Conservation (phyloP, 2,797 vertebrate genomes). For the Vireo griseus region DNA sequence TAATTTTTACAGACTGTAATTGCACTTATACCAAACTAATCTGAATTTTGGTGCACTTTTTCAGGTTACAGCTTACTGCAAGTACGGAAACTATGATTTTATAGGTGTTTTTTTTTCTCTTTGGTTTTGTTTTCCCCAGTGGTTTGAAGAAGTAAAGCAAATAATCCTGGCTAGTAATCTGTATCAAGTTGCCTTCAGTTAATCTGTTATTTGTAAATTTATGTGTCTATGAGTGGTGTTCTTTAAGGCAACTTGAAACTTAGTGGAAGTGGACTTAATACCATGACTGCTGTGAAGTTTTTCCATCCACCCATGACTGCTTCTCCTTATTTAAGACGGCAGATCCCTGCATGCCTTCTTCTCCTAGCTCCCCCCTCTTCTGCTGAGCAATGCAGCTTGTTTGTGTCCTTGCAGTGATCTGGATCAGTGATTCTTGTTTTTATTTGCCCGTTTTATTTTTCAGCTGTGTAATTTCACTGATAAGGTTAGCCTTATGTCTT, state of each 20-base stretch:
- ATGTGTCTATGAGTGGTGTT: neutral
- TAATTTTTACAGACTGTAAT: neutral
- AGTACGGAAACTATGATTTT: neutral
- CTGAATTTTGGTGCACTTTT: neutral
- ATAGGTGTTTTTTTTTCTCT: neutral
- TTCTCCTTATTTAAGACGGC: neutral
- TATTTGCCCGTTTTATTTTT: neutral
- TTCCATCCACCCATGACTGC: neutral
- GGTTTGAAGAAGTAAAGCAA: neutral
- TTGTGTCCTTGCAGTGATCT: neutral
- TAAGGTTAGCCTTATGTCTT: neutral
- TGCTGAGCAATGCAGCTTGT: neutral
- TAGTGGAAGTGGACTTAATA: neutral
- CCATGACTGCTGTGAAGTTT: fast-evolving
- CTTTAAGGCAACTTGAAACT: neutral
- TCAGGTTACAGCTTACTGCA: neutral
- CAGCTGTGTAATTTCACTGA: neutral
- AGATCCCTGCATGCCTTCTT: neutral
- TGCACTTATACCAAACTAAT: neutral
- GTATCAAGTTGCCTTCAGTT: neutral
- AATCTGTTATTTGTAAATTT: neutral
- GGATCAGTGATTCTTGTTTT: neutral
- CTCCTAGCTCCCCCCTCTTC: neutral
- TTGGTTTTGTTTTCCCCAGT: neutral
- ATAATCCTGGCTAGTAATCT: neutral